Evolutionary conservation across 2,797 vertebrate genomes (phyloP).

Genomic region (Channa striata): DNA sequence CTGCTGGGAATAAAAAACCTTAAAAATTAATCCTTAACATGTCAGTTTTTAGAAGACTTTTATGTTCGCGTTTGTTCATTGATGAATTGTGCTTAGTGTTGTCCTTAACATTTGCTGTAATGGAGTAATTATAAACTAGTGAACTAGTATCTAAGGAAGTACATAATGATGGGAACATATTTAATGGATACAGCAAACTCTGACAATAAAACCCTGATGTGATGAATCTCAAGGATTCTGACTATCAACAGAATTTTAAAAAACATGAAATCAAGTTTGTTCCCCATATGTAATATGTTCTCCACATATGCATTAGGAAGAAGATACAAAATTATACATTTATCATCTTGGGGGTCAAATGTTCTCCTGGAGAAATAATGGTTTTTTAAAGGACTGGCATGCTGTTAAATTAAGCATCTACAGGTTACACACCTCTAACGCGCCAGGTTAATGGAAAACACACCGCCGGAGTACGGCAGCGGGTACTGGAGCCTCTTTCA

Average conservation of each 20-base stretch:
- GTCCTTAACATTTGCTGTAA: no score
- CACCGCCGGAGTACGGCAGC: conserved; percentile 15
- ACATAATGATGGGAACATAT: background rate
- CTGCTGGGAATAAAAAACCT: background rate
- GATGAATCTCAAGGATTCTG: background rate
- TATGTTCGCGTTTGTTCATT: no score
- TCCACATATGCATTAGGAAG: conserved; percentile 2
- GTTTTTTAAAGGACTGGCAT: conserved; percentile 48
- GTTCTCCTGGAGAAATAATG: conserved; percentile 55
- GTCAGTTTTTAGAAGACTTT: no score
- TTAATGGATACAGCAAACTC: background rate
- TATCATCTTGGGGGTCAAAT: conserved; percentile 52
- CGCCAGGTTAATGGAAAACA: conserved; percentile 70
- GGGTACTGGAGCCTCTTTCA: conserved; percentile 37
- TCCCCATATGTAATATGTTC: background rate
- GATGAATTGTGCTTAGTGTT: no score
- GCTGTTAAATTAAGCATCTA: conserved; percentile 66
- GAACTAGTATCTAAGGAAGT: no score
- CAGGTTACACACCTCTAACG: conserved; percentile 56
- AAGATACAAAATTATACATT: conserved; percentile 27
- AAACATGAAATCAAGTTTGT: background rate
- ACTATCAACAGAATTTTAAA: background rate
- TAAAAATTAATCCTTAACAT: no score
- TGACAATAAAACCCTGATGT: background rate
- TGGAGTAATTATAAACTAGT: no score